These are phyloP conservation scores for Microchirus variegatus DNA, from an alignment of 2,797 vertebrate genomes.

Conservation along the genomic window DNA sequence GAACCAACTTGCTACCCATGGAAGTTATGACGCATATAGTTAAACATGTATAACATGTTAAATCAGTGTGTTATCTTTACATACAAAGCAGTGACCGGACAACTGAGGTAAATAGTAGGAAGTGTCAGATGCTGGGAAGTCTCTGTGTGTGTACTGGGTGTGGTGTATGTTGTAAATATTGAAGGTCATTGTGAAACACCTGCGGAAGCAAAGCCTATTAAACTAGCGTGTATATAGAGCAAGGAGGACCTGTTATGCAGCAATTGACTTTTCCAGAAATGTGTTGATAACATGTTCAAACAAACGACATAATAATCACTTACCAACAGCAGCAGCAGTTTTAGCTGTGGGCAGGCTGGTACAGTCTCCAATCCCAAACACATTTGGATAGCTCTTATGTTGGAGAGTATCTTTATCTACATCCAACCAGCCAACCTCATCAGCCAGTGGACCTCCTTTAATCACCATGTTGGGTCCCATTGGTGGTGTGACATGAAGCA, in stretches of 20 bases:
- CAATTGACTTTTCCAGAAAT: no score
- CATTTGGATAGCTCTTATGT: constrained; percentile 90
- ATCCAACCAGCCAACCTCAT: constrained; percentile 90
- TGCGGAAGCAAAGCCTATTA: neutral
- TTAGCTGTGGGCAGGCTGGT: constrained; percentile 94
- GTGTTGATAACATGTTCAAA: neutral
- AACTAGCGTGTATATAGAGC: neutral
- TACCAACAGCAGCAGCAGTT: constrained; percentile 93
- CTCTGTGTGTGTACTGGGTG: constrained; percentile 1
- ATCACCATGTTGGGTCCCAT: constrained; percentile 91
- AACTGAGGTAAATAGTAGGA: neutral
- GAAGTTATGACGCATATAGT: no score
- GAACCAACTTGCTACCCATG: no score
- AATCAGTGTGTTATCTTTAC: neutral
- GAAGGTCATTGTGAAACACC: constrained; percentile 13
- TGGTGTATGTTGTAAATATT: constrained; percentile 6
- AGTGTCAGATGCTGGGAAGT: neutral
- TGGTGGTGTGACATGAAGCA: constrained; percentile 97
- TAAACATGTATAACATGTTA: neutral
- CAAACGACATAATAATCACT: constrained; percentile 32
- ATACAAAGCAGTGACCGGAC: neutral
- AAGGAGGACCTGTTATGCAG: neutral
- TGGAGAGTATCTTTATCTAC: constrained; percentile 93
- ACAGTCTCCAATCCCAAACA: constrained; percentile 98
- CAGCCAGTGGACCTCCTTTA: constrained; percentile 84